A percentile compares a stretch with the other conserved stretches of the same genome.
Conservation (phyloP, 2,113 vertebrate genomes). For the Eira barbara region DNA sequence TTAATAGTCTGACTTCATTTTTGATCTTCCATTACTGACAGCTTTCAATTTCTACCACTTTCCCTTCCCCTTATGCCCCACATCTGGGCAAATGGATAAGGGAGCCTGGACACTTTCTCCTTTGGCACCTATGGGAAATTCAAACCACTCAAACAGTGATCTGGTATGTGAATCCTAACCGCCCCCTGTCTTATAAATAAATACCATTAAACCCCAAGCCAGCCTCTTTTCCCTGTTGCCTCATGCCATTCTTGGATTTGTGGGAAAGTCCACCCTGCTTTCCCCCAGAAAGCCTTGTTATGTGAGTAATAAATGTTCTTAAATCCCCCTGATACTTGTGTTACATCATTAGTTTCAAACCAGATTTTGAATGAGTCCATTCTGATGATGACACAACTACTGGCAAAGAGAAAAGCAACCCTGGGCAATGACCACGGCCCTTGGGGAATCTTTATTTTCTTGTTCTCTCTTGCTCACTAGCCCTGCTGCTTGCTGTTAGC, state of each 20-base stretch:
- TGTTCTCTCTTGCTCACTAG: not conserved
- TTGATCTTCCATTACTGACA: not conserved
- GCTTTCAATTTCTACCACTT: not conserved
- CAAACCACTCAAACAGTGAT: not conserved
- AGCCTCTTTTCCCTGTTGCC: not conserved
- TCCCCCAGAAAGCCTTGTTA: not conserved
- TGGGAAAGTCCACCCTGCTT: fast-evolving
- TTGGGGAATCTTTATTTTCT: not conserved
- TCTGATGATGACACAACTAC: not conserved
- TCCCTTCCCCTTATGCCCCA: not conserved
- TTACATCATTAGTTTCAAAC: not conserved
- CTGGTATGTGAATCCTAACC: not conserved
- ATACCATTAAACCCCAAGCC: not conserved
- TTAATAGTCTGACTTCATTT: not conserved
- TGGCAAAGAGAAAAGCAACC: not conserved
- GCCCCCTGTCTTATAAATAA: not conserved
- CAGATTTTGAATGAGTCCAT: not conserved
- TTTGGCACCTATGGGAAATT: not conserved
- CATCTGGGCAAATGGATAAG: not conserved
- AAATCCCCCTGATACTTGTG: not conserved
- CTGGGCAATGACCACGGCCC: not conserved
- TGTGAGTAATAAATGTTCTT: not conserved
- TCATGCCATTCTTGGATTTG: not conserved
- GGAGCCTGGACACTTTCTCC: not conserved
- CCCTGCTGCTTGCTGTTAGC: not conserved